Base-by-base conservation (phyloP, 2,888 invertebrate species). In the Epinotia bilunana region DNA sequence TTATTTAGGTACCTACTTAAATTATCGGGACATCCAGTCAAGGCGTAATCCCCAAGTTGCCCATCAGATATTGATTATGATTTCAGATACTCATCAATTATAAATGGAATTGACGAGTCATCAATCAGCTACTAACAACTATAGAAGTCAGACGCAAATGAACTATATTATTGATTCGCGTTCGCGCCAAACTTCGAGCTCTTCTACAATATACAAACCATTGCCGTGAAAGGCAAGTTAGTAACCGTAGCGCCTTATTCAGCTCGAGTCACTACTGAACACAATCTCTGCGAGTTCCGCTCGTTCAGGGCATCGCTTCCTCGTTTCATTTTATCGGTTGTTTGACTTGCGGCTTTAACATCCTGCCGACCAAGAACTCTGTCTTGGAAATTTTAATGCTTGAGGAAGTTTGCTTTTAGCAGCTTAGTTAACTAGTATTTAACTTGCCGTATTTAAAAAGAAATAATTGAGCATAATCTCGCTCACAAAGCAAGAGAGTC, bases 291-390 rank as follows among this genome's bases (percentile, higher is more conserved):
- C 73, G 77, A 81, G 79, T 81, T 80, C 77, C 77, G 77, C 67
- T 76, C 73, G 78, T 80, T 73, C 79, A 72, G 79, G 77, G 79
- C 80, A 81, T 80, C 80, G 80, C 78, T 61, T 71, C 78, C 80
- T 83, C 83, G 82, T 84, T 84, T 81, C 80, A 80, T 78, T 80
- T 67, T 79, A 80, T 74, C 82, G 80, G 83, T 81, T 86, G 83
- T 86, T 87, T 86, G 85, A 87, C 85, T 86, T 84, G 83, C 78
- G 83, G 84, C 82, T 85, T 85, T 81, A 82, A 80, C 80, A 81
- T 83, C 83, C 80, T 28, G 71, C 81, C 81, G 79, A 79, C 78
- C 73, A 78, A 78, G 79, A 81, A 79, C 76, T 77, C 79, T 79
- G 76, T 80, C 81, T 81, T 81, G 82, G 83, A 85, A 84, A 84